These are phyloP conservation scores for Charadrius vociferus DNA, from an alignment of 2,113 vertebrate species.

Conservation along the genomic window DNA sequence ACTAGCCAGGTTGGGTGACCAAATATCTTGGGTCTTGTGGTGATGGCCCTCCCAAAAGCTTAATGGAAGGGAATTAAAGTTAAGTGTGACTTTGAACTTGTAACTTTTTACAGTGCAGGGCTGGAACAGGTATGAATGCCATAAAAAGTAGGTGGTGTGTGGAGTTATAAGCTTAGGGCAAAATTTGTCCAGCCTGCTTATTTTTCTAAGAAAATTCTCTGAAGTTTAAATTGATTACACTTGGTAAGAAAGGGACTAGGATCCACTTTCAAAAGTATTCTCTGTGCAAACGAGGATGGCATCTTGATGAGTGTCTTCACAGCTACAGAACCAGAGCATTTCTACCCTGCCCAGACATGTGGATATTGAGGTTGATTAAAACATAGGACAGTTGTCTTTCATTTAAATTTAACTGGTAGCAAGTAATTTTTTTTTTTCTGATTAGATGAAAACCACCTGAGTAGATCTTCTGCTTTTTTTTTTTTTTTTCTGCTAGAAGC, in stretches of 20 bases:
- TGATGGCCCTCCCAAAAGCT: not conserved
- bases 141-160: not conserved
- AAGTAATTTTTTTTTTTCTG: not conserved
- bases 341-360: not conserved
- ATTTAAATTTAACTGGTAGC: not conserved
- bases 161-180: not conserved
- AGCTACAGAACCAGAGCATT: not conserved
- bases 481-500: not conserved
- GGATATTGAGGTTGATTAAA: not conserved
- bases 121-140: not conserved
- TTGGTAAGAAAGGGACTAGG: not conserved
- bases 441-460: not conserved
- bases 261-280: not conserved
- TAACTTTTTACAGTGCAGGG: not conserved
- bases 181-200: not conserved
- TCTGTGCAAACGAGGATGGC: fast-evolving
- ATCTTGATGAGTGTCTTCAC: not conserved
- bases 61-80: not conserved
- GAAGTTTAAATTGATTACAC: not conserved
- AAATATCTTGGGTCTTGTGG: not conserved
- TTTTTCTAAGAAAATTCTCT: not conserved
- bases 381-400: not conserved
- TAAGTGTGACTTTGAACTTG: not conserved
- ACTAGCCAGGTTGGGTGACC: not conserved
- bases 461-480: not conserved